Conservation (phyloP, 2,113 vertebrate species). For the Stictonetta naevosa region DNA sequence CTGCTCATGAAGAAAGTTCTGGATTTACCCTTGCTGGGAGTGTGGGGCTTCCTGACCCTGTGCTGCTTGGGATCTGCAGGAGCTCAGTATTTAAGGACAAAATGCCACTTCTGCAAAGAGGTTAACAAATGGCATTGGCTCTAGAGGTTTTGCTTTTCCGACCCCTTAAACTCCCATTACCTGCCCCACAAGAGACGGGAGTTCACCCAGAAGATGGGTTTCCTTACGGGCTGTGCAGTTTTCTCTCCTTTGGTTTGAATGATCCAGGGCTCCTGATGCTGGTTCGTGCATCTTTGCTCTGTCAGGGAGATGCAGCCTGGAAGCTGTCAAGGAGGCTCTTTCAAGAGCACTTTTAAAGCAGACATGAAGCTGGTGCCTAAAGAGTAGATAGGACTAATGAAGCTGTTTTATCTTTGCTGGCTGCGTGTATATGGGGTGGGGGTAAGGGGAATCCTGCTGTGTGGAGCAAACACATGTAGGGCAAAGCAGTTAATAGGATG, state of each 20-base stretch:
- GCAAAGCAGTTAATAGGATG: constrained; percentile 35
- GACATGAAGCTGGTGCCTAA: background rate
- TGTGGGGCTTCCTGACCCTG: background rate
- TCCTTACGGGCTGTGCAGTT: background rate
- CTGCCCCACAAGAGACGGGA: fast-evolving
- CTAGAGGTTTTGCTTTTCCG: background rate
- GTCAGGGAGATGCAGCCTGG: constrained; percentile 18
- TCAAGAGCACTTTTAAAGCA: constrained; percentile 46
- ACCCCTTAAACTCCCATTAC: background rate
- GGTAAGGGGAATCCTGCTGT: background rate
- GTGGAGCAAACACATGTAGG: constrained; percentile 11
- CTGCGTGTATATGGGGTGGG: background rate
- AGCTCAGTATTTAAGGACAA: background rate
- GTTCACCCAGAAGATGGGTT: background rate
- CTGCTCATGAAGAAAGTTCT: fast-evolving
- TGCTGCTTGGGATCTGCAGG: background rate
- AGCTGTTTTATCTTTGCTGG: constrained; percentile 27
- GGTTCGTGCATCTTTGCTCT: background rate
- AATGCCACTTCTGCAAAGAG: background rate
- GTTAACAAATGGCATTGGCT: background rate
- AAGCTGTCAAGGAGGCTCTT: constrained; percentile 34
- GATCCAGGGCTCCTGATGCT: background rate
- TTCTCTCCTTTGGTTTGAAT: background rate
- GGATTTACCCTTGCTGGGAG: background rate
- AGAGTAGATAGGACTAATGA: constrained; percentile 33